phyloP scores from a whole-genome alignment of 92 coral and sea anemone species.

The Zoanthus gigantus region DNA sequence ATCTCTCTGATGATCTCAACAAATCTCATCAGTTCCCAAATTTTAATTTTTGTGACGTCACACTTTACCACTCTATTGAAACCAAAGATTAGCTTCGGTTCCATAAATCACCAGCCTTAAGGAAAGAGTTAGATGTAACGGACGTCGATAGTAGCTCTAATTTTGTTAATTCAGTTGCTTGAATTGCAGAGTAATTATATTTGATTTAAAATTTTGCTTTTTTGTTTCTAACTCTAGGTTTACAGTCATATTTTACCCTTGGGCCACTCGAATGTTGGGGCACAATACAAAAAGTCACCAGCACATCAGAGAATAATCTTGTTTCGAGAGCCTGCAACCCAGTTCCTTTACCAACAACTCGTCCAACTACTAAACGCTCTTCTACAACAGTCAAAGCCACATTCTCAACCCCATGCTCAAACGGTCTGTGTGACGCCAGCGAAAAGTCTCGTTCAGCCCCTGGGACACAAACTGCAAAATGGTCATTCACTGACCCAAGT shows the following conservation, averaged over 20 bases:
- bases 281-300: background rate
- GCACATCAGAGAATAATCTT: slow-evolving; percentile 34
- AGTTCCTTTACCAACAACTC: slow-evolving; percentile 49
- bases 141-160: too few species aligned
- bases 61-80: too few species aligned
- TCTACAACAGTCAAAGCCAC: background rate
- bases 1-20: too few species aligned
- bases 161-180: too few species aligned
- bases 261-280: slow-evolving; percentile 98
- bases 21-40: too few species aligned
- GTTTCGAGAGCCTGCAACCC: slow-evolving; percentile 57
- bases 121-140: too few species aligned
- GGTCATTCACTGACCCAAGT: background rate
- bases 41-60: too few species aligned
- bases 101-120: too few species aligned
- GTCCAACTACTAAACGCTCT: slow-evolving; percentile 9
- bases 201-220: too few species aligned
- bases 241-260: slow-evolving; percentile 71
- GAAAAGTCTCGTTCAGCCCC: background rate
- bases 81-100: too few species aligned
- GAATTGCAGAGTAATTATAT: too few species aligned
- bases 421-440: background rate
- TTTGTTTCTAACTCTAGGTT: background rate
- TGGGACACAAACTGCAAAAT: background rate
- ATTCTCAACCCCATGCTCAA: background rate